A percentile compares a stretch with the other conserved stretches of the same genome.
Evolutionary conservation across 2,888 invertebrate species (phyloP).

Genomic region (Acanthococcus lagerstroemiae): DNA sequence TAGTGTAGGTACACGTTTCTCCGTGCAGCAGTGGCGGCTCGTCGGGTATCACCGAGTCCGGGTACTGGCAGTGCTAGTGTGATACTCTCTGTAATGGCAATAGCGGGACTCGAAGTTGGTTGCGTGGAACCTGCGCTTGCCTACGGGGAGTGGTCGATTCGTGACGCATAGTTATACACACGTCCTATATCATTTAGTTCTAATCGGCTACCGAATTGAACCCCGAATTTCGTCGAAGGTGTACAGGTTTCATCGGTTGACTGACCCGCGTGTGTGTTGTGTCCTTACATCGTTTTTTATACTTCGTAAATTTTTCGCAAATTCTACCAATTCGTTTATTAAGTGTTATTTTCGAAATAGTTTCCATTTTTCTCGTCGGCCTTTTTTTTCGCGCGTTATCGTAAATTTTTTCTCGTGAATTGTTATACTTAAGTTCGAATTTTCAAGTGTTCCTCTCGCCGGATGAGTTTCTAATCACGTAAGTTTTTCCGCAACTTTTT

Average conservation of each 20-base stretch:
- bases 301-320: not conserved
- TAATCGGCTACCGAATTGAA: slow-evolving; percentile 29
- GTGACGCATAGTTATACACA: slow-evolving; percentile 29
- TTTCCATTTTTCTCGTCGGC: not conserved
- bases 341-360: not conserved
- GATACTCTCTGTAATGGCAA: slow-evolving; percentile 19
- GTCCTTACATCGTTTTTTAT: slow-evolving; percentile 9
- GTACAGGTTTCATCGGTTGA: slow-evolving; percentile 29
- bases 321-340: not conserved
- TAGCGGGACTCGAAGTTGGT: slow-evolving; percentile 27
- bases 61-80: not conserved
- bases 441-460: not conserved
- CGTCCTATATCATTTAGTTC: slow-evolving; percentile 15
- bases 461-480: not conserved
- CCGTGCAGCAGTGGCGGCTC: not conserved
- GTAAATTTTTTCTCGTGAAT: not conserved
- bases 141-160: slow-evolving; percentile 30
- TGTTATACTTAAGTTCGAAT: not conserved
- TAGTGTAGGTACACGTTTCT: not conserved
- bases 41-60: not conserved
- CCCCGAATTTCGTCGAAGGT: slow-evolving; percentile 18
- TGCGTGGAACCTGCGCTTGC: slow-evolving; percentile 29
- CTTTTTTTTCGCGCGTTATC: not conserved
- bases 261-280: slow-evolving; percentile 21
- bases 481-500: not conserved